Conservation (phyloP, 2,797 vertebrate genomes). For the Clarias laeviceps region DNA sequence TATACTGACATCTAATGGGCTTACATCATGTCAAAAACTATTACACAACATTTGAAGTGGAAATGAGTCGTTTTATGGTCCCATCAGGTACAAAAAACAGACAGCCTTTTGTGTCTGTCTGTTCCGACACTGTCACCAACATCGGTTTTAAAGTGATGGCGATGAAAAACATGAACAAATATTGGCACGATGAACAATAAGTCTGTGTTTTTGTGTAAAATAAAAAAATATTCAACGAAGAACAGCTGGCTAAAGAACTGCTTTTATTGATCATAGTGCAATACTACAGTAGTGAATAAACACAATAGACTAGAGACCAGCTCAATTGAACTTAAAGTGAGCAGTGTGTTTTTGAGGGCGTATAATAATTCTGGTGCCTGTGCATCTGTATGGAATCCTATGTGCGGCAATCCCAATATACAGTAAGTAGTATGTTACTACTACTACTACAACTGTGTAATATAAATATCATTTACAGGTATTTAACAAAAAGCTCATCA, state of each 20-base stretch:
- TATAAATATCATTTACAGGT: background rate
- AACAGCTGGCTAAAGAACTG: background rate
- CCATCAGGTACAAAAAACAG: background rate
- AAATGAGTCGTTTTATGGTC: background rate
- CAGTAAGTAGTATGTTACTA: background rate
- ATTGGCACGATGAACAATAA: background rate
- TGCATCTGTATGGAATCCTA: constrained; percentile 7
- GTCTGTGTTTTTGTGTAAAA: background rate
- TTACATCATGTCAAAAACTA: background rate
- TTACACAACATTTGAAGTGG: background rate
- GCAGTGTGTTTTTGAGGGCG: constrained; percentile 6
- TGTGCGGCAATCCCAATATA: background rate
- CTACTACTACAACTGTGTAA: background rate
- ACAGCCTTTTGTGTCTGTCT: background rate
- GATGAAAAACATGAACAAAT: background rate
- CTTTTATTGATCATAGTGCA: constrained; percentile 45
- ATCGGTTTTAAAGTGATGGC: constrained; percentile 7
- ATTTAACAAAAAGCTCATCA: constrained; percentile 2
- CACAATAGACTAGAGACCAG: constrained; percentile 20
- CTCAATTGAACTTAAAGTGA: constrained; percentile 8
- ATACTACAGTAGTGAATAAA: constrained; percentile 20
- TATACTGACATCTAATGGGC: constrained; percentile 40
- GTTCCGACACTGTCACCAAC: background rate
- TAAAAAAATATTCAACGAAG: too few species aligned
- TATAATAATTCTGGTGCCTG: background rate